Percentiles rank a stretch among this genome's conserved stretches.
These are phyloP conservation scores for Struthio camelus DNA, from an alignment of 2,113 vertebrate genomes.

Conservation along the genomic window DNA sequence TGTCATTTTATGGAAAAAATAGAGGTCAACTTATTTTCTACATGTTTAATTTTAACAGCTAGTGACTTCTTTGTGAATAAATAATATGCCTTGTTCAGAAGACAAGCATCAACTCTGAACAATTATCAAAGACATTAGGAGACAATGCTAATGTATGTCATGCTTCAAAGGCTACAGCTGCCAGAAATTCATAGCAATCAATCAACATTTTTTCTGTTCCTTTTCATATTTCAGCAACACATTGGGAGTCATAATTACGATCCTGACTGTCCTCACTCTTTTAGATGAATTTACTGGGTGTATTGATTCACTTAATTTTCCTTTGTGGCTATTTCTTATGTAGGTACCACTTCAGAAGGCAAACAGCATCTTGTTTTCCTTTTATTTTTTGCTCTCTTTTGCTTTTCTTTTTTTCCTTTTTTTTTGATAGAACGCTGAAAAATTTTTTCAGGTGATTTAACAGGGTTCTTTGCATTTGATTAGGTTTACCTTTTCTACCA, in stretches of 20 bases:
- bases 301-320: constrained; percentile 57
- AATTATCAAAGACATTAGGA: constrained; percentile 65
- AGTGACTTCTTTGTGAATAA: constrained; percentile 61
- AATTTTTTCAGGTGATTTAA: constrained; percentile 40
- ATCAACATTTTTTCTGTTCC: constrained; percentile 50
- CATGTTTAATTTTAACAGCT: constrained; percentile 55
- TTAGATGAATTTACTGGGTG: constrained; percentile 20
- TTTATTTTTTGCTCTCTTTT: background rate
- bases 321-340: constrained; percentile 20
- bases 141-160: constrained; percentile 65
- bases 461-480: constrained; percentile 36
- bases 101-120: constrained; percentile 49
- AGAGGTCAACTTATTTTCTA: constrained; percentile 50
- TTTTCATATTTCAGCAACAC: constrained; percentile 42
- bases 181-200: constrained; percentile 59
- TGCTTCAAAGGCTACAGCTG: constrained; percentile 70
- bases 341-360: constrained; percentile 45
- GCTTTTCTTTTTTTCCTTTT: background rate
- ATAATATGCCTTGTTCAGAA: constrained; percentile 55
- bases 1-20: constrained; percentile 4
- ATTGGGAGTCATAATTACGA: constrained; percentile 41
- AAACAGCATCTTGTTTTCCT: background rate
- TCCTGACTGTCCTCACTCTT: background rate
- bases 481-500: constrained; percentile 40
- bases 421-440: background rate